These are phyloP conservation scores for Marcusenius ussheri DNA, from an alignment of 2,113 vertebrate species.

Conservation along the genomic window DNA sequence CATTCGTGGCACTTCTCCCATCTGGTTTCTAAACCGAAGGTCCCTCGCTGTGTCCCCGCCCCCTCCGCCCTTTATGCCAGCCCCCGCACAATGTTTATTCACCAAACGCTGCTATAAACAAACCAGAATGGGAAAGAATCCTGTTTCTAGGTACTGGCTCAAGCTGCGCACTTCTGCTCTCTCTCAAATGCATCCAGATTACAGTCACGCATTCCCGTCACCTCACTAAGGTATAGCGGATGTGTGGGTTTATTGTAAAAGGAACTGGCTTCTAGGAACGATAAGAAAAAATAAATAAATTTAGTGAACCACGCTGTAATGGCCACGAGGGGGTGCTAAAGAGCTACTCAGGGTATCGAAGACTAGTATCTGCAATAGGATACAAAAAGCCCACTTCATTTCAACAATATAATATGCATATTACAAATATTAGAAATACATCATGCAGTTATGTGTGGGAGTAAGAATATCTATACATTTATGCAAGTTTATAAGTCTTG, in stretches of 20 bases:
- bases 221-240: background rate
- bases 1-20: slow-evolving; percentile 1
- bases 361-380: background rate
- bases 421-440: background rate
- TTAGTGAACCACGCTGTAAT: background rate
- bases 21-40: slow-evolving; percentile 1
- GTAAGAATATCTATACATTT: background rate
- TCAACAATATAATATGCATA: background rate
- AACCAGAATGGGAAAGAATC: background rate
- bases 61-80: background rate
- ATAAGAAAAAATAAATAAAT: background rate
- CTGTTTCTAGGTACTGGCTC: background rate
- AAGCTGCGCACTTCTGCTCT: background rate
- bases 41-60: background rate
- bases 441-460: background rate
- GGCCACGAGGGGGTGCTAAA: background rate
- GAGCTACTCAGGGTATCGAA: background rate
- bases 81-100: background rate
- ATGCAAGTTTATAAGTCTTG: background rate
- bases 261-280: background rate
- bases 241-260: background rate
- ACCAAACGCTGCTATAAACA: background rate
- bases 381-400: background rate
- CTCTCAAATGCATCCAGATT: background rate
- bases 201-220: background rate